Evolutionary conservation across 2,888 invertebrate species (phyloP), one percentile per base, ranked within the genome.

Genomic region (Argynnis bischoffii): DNA sequence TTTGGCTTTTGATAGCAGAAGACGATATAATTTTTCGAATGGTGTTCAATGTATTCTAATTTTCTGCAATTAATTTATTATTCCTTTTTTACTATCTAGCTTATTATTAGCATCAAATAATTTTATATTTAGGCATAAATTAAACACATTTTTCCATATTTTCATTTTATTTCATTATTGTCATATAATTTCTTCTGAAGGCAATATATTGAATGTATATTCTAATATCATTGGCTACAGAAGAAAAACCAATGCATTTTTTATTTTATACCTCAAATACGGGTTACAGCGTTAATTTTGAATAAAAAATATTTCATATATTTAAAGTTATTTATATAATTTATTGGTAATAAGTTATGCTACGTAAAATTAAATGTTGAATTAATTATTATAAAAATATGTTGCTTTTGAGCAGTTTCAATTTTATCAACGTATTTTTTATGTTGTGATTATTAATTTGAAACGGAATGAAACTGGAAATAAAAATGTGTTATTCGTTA

Each of bases 221-320:
- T 13, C 6, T 13, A 26, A 14, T 51, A 18, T 63, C 60, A 64
- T 72, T 72, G 69, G 66, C 63, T 70, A 60, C 14, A 63, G 35
- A 56, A 53, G 63, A 70, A 63, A 41, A 48, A 60, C 26, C 13
- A 63, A 35, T 8, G 18, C 1, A 13, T 21, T 16, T 13, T 21
- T 26, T 54, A 26, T 26, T 21, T 55, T n/a, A 11, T 11, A 41
- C 35, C 35, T 11, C 0, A 41, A 41, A 41, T 41, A 41, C 35
- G 35, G 35, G 35, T 41, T 41, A 41, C 35, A 0, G 35, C 2
- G 6, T 6, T 41, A 1, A 41, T 41, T 41, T 41, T 41, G 11
- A 41, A 11, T 41, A 41, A 41, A 41, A 0, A 41, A 26, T 11
- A 41, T 41, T 41, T 41, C 1, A 35, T 8, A 35, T 0, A 8